A percentile compares a stretch with the other conserved stretches of the same genome.
phyloP scores from a whole-genome alignment of 1,140 invertebrate species.

The Teleogryllus occipitalis region DNA sequence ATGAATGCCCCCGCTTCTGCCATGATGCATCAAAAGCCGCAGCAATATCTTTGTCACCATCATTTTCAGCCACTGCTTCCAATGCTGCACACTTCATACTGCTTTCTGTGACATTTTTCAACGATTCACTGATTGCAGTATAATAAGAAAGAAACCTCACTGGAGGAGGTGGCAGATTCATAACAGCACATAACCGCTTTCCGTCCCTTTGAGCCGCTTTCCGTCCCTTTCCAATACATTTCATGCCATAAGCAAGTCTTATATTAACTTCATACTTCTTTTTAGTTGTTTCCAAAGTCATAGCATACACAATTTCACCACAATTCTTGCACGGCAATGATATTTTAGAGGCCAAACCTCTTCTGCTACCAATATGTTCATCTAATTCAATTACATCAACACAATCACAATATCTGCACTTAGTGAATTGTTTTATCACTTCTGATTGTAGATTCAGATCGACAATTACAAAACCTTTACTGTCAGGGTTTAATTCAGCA shows the following conservation, averaged over 20 bases:
- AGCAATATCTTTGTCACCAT: conserved; percentile 18
- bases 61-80: conserved; percentile 7
- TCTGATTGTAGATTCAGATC: too few species aligned
- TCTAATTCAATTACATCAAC: not conserved
- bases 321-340: not conserved
- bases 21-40: conserved; percentile 24
- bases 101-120: not conserved
- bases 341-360: not conserved
- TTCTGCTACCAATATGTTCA: not conserved
- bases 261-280: conserved; percentile 21
- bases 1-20: conserved; percentile 22
- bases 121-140: not conserved
- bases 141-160: too few species aligned
- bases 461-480: too few species aligned
- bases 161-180: conserved; percentile 21
- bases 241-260: conserved; percentile 19
- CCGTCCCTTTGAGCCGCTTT: conserved; percentile 15
- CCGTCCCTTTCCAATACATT: conserved; percentile 18
- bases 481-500: too few species aligned
- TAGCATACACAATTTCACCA: not conserved
- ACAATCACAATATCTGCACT: not conserved
- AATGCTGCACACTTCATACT: not conserved
- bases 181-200: conserved; percentile 19
- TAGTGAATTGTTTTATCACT: not conserved
- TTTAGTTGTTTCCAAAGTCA: not conserved